These are phyloP conservation scores for Alviniconcha strummeri DNA, from an alignment of 2,888 invertebrate species.

Conservation along the genomic window DNA sequence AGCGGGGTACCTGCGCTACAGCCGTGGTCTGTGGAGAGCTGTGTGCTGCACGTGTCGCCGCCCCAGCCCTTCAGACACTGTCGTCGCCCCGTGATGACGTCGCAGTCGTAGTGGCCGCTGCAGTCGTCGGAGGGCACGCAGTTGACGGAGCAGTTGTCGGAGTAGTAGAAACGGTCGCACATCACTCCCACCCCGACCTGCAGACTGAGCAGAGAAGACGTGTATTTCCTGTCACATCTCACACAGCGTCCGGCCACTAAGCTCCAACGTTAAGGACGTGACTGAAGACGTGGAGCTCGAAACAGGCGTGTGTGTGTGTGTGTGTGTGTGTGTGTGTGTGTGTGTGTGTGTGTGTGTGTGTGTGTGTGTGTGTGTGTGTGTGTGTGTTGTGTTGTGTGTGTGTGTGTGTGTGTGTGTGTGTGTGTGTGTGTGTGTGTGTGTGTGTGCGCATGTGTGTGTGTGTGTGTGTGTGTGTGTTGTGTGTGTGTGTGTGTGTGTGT, in stretches of 20 bases:
- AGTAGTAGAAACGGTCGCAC: slow-evolving; percentile 51
- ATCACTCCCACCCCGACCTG: slow-evolving; percentile 37
- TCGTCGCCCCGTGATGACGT: slow-evolving; percentile 42
- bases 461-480: too few species aligned
- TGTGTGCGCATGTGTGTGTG: too few species aligned
- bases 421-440: too few species aligned
- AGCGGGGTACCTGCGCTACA: slow-evolving; percentile 37
- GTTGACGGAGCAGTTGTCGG: slow-evolving; percentile 47
- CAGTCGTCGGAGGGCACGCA: slow-evolving; percentile 52
- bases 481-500: too few species aligned
- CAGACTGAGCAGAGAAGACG: slow-evolving; percentile 38
- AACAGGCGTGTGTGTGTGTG: too few species aligned
- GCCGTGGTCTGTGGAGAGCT: slow-evolving; percentile 29
- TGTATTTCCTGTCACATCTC: background rate
- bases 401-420: too few species aligned
- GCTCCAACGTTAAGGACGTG: background rate
- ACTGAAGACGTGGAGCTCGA: background rate
- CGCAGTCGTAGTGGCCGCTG: slow-evolving; percentile 50
- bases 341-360: too few species aligned
- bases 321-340: too few species aligned
- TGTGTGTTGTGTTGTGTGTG: too few species aligned
- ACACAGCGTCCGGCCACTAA: background rate
- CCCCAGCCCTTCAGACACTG: slow-evolving; percentile 48
- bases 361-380: too few species aligned
- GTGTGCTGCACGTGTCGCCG: slow-evolving; percentile 42